Evolutionary conservation across 2,797 vertebrate genomes (phyloP), one percentile per base, ranked within the genome.

Genomic region (Oryzias sinensis): DNA sequence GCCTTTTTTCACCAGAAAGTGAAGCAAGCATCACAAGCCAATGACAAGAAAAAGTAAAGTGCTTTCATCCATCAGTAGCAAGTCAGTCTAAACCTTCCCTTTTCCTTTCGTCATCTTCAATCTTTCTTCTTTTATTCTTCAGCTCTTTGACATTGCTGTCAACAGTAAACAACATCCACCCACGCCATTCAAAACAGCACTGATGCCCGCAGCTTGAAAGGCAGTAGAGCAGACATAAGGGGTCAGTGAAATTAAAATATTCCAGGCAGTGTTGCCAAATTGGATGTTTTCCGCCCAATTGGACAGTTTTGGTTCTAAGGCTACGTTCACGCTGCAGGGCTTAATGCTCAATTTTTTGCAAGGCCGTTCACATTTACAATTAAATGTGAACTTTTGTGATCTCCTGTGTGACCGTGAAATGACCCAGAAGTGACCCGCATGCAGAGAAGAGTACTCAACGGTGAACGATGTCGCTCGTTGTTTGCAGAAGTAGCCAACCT

Each of bases 111-210:
- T 52, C n/a, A 20, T 29, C 46, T 33, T 40, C 48, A 5, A 25
- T 62, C 33, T 42, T 54, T 54, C 15, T 47, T 25, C 44, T 51
- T 54, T 25, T 20, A 44, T 45, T 37, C 37, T 24, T 13, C 25
- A 4, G 59, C 15, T 24, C 25, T 75, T n/a, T 5, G 1, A 56
- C 45, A 46, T 20, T 64, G 51, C 56, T 62, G 63, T 65, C 51
- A 43, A 64, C 5, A 16, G 62, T 53, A 29, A 45, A 50, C 61
- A 50, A 42, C 11, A 2, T 0, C 57, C 65, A 72, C 65, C 70
- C 53, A 68, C 73, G 22, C 43, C 46, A 6, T 25, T 57, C 65
- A 66, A 29, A 56, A 67, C 66, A 59, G 55, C 59, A 65, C 17
- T 4, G 5, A 43, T 22, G 72, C 69, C 67, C 61, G 60, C 56